phyloP scores from a whole-genome alignment of 2,888 invertebrate genomes.

The Theodoxus fluviatilis region DNA sequence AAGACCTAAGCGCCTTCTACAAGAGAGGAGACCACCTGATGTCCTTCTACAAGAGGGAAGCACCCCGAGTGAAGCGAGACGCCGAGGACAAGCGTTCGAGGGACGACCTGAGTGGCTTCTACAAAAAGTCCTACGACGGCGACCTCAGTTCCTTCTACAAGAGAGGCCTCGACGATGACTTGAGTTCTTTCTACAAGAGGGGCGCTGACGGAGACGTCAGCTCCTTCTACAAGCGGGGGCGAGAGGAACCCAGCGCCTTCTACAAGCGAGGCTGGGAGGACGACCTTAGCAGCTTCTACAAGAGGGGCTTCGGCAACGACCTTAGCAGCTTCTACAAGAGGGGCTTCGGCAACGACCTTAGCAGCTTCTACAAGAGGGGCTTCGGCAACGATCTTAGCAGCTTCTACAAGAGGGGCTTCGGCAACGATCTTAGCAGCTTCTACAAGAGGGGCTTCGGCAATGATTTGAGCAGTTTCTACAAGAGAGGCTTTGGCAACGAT shows the following conservation, averaged over 20 bases:
- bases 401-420: slow-evolving; percentile 29
- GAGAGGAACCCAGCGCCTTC: slow-evolving; percentile 19
- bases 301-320: not conserved
- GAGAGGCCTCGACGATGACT: not conserved
- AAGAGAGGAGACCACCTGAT: slow-evolving; percentile 19
- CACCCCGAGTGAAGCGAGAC: slow-evolving; percentile 3
- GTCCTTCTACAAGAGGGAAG: slow-evolving; percentile 10
- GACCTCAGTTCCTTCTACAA: slow-evolving; percentile 27
- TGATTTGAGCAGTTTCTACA: too few relatives aligned
- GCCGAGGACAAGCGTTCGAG: slow-evolving; percentile 22
- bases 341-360: not conserved
- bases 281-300: slow-evolving; percentile 15
- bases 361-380: slow-evolving; percentile 26
- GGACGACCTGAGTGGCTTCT: slow-evolving; percentile 9
- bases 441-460: slow-evolving; percentile 22
- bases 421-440: too few relatives aligned
- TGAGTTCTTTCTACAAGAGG: slow-evolving; percentile 28
- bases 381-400: slow-evolving; percentile 15
- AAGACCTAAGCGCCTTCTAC: slow-evolving; percentile 20
- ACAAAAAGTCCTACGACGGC: slow-evolving; percentile 14
- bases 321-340: slow-evolving; percentile 28
- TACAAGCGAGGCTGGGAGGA: slow-evolving; percentile 25
- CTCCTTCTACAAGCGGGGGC: slow-evolving; percentile 26
- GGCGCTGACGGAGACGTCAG: not conserved
- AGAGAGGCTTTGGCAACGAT: slow-evolving; percentile 3